Evolutionary conservation across 1,140 invertebrate species (phyloP).

Genomic region (Drosophila ambigua): DNA sequence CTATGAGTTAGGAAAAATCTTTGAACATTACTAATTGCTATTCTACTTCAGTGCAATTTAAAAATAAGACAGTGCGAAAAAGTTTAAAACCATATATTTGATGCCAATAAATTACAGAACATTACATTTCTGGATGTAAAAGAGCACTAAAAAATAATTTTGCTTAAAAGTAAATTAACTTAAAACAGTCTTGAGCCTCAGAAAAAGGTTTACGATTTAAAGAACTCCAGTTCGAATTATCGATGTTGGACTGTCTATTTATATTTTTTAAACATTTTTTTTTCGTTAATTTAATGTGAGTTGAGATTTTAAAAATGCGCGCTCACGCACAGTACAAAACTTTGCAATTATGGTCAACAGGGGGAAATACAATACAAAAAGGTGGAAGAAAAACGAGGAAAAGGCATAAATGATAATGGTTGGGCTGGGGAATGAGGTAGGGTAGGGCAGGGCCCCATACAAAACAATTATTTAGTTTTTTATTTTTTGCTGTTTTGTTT

Average conservation of each 20-base stretch:
- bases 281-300: conserved; percentile 48
- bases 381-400: conserved; percentile 15
- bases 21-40: too few species aligned
- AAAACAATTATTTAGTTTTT: conserved; percentile 69
- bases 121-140: too few species aligned
- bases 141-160: too few species aligned
- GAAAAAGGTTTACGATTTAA: too few species aligned
- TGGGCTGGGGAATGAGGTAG: not conserved
- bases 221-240: too few species aligned
- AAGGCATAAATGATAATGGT: conserved; percentile 61
- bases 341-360: conserved; percentile 50
- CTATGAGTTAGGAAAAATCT: too few species aligned
- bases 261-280: conserved; percentile 25
- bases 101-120: too few species aligned
- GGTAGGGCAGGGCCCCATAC: conserved; percentile 22
- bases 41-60: too few species aligned
- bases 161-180: too few species aligned
- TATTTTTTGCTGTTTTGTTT: conserved; percentile 31
- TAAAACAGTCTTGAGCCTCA: too few species aligned
- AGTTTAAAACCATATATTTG: too few species aligned
- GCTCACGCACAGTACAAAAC: conserved; percentile 55
- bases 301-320: conserved; percentile 45
- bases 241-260: conserved; percentile 7
- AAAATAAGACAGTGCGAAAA: too few species aligned
- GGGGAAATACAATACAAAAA: conserved; percentile 39